Conservation (phyloP, 2,797 vertebrate genomes). For the Cyprinella venusta region DNA sequence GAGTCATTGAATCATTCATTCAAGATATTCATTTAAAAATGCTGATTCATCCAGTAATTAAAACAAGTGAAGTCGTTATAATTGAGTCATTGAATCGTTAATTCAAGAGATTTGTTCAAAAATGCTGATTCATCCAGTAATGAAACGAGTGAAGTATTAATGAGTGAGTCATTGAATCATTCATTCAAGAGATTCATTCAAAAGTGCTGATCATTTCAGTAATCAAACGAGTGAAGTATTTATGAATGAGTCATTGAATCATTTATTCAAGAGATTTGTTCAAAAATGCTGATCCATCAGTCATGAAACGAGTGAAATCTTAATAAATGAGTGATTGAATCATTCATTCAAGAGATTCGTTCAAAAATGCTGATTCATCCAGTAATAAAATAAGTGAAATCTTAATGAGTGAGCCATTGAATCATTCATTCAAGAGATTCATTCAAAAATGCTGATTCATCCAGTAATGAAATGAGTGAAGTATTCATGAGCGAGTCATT, state of each 20-base stretch:
- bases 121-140: neutral
- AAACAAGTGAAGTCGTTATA: neutral
- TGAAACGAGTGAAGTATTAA: neutral
- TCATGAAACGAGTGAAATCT: neutral
- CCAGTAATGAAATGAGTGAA: neutral
- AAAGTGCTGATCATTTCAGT: neutral
- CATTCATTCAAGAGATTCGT: neutral
- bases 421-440: neutral
- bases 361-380: neutral
- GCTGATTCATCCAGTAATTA: neutral
- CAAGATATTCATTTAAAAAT: accelerated
- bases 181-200: neutral
- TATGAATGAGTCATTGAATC: neutral
- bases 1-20: neutral
- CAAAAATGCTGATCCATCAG: neutral
- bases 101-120: accelerated
- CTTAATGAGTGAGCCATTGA: neutral
- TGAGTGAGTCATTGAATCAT: neutral
- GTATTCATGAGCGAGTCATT: neutral
- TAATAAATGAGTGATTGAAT: neutral
- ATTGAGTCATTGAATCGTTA: neutral
- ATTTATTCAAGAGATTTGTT: neutral
- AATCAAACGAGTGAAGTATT: neutral
- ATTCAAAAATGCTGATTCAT: neutral
- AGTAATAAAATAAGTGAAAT: neutral